Percentiles rank a stretch among this genome's conserved stretches.
These are phyloP conservation scores for Actenoides hombroni DNA, from an alignment of 2,113 vertebrate genomes.

Conservation along the genomic window DNA sequence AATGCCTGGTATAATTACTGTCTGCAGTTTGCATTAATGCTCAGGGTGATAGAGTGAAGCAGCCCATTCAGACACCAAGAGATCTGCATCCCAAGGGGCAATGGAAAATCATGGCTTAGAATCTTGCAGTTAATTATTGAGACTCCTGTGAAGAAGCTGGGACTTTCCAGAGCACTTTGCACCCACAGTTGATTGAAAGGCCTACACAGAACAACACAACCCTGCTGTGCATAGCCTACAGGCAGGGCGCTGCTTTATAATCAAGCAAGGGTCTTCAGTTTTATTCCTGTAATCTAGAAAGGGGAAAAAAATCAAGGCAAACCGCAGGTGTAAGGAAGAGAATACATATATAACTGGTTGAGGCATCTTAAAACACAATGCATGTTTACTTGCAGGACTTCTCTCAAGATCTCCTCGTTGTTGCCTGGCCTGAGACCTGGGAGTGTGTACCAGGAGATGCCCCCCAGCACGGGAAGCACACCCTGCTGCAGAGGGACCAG, in stretches of 20 bases:
- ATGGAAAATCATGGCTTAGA: neutral
- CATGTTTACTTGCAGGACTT: neutral
- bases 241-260: neutral
- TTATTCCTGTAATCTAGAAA: neutral
- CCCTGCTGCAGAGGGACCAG: fast-evolving
- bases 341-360: fast-evolving
- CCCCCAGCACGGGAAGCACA: neutral
- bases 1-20: conserved; percentile 60
- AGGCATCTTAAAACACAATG: neutral
- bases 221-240: neutral
- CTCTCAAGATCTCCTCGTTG: neutral
- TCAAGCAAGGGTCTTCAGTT: neutral
- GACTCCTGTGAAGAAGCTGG: neutral
- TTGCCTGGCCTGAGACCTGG: neutral
- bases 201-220: fast-evolving
- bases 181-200: neutral
- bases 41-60: conserved; percentile 18
- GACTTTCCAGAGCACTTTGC: neutral
- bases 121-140: neutral
- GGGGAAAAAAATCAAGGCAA: neutral
- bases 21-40: conserved; percentile 23
- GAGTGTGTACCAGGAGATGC: fast-evolving
- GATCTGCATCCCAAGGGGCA: neutral
- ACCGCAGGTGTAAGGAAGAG: neutral
- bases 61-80: neutral